A percentile compares a stretch with the other conserved stretches of the same genome.
These are phyloP conservation scores for Platyscapa corneri DNA, from an alignment of 1,140 invertebrate species.

Conservation along the genomic window DNA sequence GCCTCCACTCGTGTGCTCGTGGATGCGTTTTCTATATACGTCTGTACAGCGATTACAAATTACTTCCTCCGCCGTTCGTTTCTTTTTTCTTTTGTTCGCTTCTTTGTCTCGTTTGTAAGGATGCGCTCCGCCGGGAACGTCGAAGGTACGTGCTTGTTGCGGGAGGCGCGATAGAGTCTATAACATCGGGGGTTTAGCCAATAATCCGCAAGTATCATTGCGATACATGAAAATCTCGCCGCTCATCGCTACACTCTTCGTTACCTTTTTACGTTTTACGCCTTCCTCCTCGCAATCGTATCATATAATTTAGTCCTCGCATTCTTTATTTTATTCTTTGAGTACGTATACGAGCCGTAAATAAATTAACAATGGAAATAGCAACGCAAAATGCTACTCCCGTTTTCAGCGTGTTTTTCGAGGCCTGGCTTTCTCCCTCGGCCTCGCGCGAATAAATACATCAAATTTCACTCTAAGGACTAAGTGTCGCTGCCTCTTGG, in stretches of 20 bases:
- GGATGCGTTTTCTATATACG: constrained; percentile 59
- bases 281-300: constrained; percentile 8
- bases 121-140: background rate
- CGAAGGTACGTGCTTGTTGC: background rate
- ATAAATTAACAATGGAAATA: constrained; percentile 46
- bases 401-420: constrained; percentile 20
- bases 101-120: background rate
- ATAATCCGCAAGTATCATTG: constrained; percentile 16
- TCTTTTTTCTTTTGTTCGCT: background rate
- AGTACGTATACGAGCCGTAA: constrained; percentile 49
- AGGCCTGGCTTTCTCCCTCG: constrained; percentile 18
- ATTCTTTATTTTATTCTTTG: constrained; percentile 29
- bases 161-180: constrained; percentile 11
- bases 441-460: constrained; percentile 31
- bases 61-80: constrained; percentile 50
- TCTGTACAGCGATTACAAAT: constrained; percentile 69
- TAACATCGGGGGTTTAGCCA: background rate
- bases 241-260: background rate
- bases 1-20: background rate
- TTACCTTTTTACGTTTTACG: background rate
- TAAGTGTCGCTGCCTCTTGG: constrained; percentile 17
- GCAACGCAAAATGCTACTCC: background rate
- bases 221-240: constrained; percentile 38
- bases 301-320: constrained; percentile 37
- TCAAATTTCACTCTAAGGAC: constrained; percentile 18